These are phyloP conservation scores for Amblyteles armatorius DNA, from an alignment of 2,888 invertebrate genomes.

Conservation along the genomic window DNA sequence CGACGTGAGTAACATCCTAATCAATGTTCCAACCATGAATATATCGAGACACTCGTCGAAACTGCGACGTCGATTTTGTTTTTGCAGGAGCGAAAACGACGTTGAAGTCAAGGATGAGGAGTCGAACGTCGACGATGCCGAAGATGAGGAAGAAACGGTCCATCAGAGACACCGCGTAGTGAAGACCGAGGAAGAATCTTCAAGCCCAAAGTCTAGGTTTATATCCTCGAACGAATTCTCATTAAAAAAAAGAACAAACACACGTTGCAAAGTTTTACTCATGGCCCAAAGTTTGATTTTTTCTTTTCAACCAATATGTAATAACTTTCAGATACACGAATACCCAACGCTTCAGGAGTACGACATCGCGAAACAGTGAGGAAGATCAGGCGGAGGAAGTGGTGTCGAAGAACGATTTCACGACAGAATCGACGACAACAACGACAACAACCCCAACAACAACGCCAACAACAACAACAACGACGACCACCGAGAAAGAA, in stretches of 20 bases:
- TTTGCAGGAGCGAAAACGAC: constrained; percentile 75
- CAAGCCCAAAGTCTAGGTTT: constrained; percentile 79
- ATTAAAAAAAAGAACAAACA: not conserved
- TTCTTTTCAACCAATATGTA: not conserved
- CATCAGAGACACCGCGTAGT: constrained; percentile 36
- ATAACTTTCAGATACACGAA: constrained; percentile 82
- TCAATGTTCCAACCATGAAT: constrained; percentile 62
- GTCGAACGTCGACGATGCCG: constrained; percentile 37
- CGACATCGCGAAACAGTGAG: constrained; percentile 71
- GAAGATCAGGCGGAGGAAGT: constrained; percentile 21
- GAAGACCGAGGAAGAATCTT: constrained; percentile 65
- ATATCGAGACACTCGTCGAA: not conserved
- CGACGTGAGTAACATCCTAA: constrained; percentile 69
- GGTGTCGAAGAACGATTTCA: constrained; percentile 3
- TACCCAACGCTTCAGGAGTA: constrained; percentile 82
- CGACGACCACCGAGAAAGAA: constrained; percentile 38
- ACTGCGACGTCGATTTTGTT: constrained; percentile 14
- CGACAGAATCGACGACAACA: constrained; percentile 45
- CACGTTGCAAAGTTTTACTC: not conserved
- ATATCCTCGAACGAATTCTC: constrained; percentile 44
- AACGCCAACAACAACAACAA: constrained; percentile 38
- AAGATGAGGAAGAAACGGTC: constrained; percentile 40
- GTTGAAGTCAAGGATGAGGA: constrained; percentile 72
- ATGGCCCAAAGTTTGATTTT: not conserved
- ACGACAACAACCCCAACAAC: constrained; percentile 23